Percentiles rank a stretch among this genome's conserved stretches.
Evolutionary conservation across 1,140 invertebrate species (phyloP).

Genomic region (Procambarus clarkii): DNA sequence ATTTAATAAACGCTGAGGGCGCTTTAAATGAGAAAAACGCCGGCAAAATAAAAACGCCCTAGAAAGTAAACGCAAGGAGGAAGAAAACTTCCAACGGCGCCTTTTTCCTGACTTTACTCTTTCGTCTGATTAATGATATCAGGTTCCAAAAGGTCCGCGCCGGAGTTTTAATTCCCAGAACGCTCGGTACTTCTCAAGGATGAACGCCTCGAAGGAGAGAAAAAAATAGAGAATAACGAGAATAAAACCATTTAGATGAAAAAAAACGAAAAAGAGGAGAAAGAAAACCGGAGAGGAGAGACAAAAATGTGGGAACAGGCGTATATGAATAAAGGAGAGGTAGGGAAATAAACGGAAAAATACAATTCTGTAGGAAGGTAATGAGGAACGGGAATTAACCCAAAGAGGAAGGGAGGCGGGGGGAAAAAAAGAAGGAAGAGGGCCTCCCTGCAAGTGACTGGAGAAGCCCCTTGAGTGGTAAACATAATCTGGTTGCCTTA

Average conservation of each 20-base stretch:
- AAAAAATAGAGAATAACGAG: too few relatives aligned
- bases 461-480: slow-evolving; percentile 7
- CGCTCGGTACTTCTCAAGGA: slow-evolving; percentile 5
- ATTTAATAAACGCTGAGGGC: too few relatives aligned
- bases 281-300: neutral
- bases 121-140: slow-evolving; percentile 24
- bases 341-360: neutral
- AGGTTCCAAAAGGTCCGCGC: neutral
- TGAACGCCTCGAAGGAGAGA: too few relatives aligned
- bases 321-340: neutral
- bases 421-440: neutral
- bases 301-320: neutral
- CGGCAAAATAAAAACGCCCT: too few relatives aligned
- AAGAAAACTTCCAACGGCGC: too few relatives aligned
- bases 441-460: neutral
- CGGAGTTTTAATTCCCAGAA: slow-evolving; percentile 2
- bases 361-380: too few relatives aligned
- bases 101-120: neutral
- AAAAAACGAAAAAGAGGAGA: neutral
- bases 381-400: neutral
- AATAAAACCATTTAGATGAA: too few relatives aligned
- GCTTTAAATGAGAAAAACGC: too few relatives aligned
- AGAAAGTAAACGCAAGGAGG: neutral
- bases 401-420: neutral
- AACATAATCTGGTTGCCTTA: slow-evolving; percentile 21